These are phyloP conservation scores for Coturnix japonica DNA, from an alignment of 2,113 vertebrate genomes.

Conservation along the genomic window DNA sequence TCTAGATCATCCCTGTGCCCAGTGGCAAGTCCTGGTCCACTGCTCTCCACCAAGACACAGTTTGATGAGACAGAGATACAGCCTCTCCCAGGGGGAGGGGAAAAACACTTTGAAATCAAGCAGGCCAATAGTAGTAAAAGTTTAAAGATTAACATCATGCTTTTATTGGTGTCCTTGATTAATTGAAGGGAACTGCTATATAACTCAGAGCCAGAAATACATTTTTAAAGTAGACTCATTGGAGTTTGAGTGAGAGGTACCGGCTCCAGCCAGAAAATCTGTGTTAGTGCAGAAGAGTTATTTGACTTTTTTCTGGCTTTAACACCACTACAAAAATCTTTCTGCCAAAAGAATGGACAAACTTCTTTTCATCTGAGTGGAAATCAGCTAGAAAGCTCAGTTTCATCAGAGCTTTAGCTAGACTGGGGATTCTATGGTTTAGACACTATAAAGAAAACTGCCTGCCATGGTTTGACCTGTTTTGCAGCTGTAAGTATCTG, in stretches of 20 bases:
- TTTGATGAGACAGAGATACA: fast-evolving
- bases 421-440: background rate
- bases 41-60: background rate
- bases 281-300: background rate
- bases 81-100: background rate
- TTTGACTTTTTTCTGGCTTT: background rate
- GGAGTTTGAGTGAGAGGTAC: background rate
- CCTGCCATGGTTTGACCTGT: background rate
- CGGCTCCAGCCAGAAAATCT: background rate
- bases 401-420: background rate
- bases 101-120: background rate
- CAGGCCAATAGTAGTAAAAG: background rate
- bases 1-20: background rate
- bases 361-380: background rate
- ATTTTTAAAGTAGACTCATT: background rate
- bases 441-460: background rate
- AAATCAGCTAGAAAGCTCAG: background rate
- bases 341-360: background rate
- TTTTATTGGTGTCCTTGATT: slow-evolving; percentile 19
- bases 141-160: background rate
- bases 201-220: background rate
- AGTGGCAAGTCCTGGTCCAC: background rate
- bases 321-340: background rate
- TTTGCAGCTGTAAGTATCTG: background rate
- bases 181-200: background rate